Percentiles rank a stretch among this genome's conserved stretches.
phyloP scores from a whole-genome alignment of 2,113 vertebrate genomes.

The Phylloscopus trochilus region DNA sequence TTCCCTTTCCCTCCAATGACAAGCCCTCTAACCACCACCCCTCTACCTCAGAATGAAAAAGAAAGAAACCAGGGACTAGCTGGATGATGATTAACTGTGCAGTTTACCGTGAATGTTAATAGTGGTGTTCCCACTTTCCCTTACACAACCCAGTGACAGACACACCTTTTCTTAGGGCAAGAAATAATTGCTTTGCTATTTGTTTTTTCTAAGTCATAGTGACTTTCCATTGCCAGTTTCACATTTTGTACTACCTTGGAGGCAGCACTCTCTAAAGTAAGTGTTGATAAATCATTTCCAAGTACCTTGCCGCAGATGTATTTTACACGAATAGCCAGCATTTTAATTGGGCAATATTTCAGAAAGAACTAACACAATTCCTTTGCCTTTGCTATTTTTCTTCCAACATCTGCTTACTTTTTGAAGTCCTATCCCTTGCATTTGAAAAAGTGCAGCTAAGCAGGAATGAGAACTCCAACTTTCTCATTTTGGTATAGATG shows the following conservation, averaged over 20 bases:
- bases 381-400: conserved; percentile 7
- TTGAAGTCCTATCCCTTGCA: background rate
- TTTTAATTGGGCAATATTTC: conserved; percentile 17
- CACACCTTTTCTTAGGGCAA: conserved; percentile 38
- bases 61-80: conserved; percentile 33
- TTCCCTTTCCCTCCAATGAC: conserved; percentile 71
- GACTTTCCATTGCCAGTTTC: conserved; percentile 27
- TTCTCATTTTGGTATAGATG: background rate
- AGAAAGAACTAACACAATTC: background rate
- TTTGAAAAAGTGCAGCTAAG: background rate
- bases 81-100: conserved; percentile 46
- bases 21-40: conserved; percentile 65
- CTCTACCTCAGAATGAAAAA: conserved; percentile 36
- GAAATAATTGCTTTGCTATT: background rate
- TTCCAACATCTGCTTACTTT: conserved; percentile 10
- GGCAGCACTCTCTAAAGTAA: background rate
- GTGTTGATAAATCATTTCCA: background rate
- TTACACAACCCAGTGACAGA: conserved; percentile 7
- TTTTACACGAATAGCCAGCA: background rate
- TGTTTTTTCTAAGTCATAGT: background rate
- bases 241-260: conserved; percentile 5
- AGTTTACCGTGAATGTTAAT: conserved; percentile 38
- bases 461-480: background rate
- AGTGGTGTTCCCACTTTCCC: conserved; percentile 16
- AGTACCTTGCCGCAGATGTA: conserved; percentile 20